phyloP scores from a whole-genome alignment of 1,140 invertebrate genomes.

The Colletes latitarsis region DNA sequence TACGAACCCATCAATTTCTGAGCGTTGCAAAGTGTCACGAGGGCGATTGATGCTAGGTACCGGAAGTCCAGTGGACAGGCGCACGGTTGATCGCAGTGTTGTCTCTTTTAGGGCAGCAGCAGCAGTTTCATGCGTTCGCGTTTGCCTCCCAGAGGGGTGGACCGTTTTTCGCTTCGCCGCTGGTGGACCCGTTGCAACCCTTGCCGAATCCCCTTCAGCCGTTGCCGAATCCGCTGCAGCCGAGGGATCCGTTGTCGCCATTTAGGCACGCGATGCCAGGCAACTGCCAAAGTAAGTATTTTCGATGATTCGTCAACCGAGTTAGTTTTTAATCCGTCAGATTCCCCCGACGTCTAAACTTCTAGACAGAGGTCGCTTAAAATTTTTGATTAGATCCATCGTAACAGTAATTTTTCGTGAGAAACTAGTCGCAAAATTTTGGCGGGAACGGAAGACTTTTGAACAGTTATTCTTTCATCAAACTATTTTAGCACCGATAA shows the following conservation, averaged over 20 bases:
- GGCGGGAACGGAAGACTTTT: no score
- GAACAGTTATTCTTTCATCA: no score
- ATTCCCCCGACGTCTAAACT: no score
- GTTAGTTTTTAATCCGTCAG: no score
- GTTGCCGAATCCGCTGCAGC: constrained; percentile 78
- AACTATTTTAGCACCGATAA: no score
- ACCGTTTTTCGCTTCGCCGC: constrained; percentile 90
- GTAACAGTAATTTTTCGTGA: no score
- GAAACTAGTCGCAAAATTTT: no score
- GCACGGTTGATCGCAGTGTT: constrained; percentile 86
- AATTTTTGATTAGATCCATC: no score
- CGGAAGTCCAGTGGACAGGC: constrained; percentile 78
- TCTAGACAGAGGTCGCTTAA: no score
- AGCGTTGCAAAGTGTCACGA: background rate
- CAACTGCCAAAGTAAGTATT: constrained; percentile 92
- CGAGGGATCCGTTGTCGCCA: constrained; percentile 88
- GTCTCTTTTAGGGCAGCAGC: constrained; percentile 94
- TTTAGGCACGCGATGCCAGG: constrained; percentile 93
- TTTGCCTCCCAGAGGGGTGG: constrained; percentile 88
- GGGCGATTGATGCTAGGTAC: constrained; percentile 32
- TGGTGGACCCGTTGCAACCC: constrained; percentile 83
- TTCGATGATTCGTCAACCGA: background rate
- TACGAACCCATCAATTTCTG: background rate
- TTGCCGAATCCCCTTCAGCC: constrained; percentile 79
- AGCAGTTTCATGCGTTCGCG: constrained; percentile 93